Base-by-base conservation (phyloP, 35 echinoderm and acorn worm genomes). In the Diadema setosum region DNA sequence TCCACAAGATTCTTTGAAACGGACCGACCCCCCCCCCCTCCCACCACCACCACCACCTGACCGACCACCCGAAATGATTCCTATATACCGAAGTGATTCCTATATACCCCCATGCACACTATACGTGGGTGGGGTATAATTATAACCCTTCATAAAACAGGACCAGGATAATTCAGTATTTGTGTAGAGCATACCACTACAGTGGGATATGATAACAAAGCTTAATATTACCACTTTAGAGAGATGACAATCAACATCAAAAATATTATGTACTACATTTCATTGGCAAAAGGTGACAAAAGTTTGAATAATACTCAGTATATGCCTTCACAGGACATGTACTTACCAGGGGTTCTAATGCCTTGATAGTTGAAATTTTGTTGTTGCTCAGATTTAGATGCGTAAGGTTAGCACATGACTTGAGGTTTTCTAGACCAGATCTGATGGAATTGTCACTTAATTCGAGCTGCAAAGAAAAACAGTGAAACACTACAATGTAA, bases 361-460 rank as follows among this genome's bases (percentile, higher is more conserved):
- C 73, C 24, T 78, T 9, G 44, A 78, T 78, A n/a, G 73, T 78
- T 78, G 73, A 78, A 35, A 78, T 78, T 78, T 78, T 78, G 73
- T 78, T 78, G 73, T 78, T 78, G 37, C 73, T 78, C 73, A 78
- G 39, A n/a, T 78, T 78, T 24, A 78, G 73, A 36, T 78, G 73
- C n/a, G 73, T 78, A 41, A 78, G 73, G 40, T 78, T 78, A 34
- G 73, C 35, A 78, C 73, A 78, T 44, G 11, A n/a, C 7, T 26
- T 39, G 25, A 78, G 73, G 44, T 41, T n/a, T n/a, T 78, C 40
- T 78, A 78, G 44, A 6, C 40, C 40, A 6, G 44, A 25, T 44
- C 23, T 6, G 33, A 78, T 78, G 24, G 73, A 34, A 44, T 78
- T 78, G 37, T 78, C 73, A 32, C 73, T 78, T 78, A 78, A 78